Base-by-base conservation (phyloP, 2,797 vertebrate genomes). In the Micropoecilia bifurca region DNA sequence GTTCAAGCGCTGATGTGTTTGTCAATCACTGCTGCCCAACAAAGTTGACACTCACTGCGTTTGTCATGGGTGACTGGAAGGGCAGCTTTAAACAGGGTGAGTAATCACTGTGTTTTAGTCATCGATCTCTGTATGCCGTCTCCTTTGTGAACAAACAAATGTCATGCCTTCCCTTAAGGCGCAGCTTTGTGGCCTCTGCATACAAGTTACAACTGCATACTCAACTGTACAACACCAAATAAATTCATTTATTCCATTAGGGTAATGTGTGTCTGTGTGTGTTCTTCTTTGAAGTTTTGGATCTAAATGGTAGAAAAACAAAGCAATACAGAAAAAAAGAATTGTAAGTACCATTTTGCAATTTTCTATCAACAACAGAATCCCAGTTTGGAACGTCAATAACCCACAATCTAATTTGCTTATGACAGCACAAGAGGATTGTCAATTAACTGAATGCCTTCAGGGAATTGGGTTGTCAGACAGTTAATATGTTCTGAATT, bases 91-190 rank as follows among this genome's bases (percentile, higher is more conserved):
- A 87, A 9, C 14, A n/a, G 48, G 20, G 74, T 57, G 87, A 90
- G 78, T 86, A 86, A 90, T 82, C 83, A 22, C 57, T 50, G 59
- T 53, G 47, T 76, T 88, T 86, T 83, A 85, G 77, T 90, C 90
- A 90, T 88, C 81, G 48, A 6, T 84, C 77, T 80, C 69, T 20
- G 41, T 53, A n/a, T 20, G 43, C 50, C 45, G 25, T 73, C 13
- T 45, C 9, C 74, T 73, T 47, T 45, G 53, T 39, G 33, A 75
- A 74, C 68, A 83, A 73, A 84, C 48, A 87, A 68, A 85, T 88
- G 85, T 87, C 88, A 91, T 47, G 30, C 78, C 71, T 74, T 57
- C 71, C 84, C 57, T 13, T 18, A 39, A 79, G 88, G 74, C 45
- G 59, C 46, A 57, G 25, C 78, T 72, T 28, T 79, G 48, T 57